Evolutionary conservation across 2,797 vertebrate species (phyloP).

Genomic region (Lycodopsis pacificus): DNA sequence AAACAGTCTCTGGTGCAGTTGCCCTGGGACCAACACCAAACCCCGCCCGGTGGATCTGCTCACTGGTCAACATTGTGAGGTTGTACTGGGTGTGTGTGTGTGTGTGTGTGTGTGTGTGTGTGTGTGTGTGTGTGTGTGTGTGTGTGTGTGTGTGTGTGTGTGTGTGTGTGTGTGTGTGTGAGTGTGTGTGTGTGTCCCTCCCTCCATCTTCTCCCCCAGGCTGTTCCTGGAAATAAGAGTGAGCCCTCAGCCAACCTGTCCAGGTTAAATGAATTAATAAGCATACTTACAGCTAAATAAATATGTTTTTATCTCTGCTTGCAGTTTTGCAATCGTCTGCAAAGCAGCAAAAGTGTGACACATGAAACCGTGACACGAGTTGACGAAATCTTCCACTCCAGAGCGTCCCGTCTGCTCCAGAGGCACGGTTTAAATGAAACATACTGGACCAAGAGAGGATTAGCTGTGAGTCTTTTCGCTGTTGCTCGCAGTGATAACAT

Average conservation of each 20-base stretch:
- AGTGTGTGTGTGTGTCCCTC: background rate
- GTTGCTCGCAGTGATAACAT: conserved; percentile 17
- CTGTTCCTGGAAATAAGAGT: conserved; percentile 34
- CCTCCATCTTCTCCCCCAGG: background rate
- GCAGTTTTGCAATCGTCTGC: background rate
- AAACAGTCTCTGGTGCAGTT: conserved; percentile 6
- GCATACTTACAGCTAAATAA: conserved; percentile 10
- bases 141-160: background rate
- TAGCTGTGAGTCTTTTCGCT: conserved; percentile 18
- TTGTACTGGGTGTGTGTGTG: conserved; percentile 1
- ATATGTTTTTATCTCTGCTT: background rate
- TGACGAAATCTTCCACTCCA: conserved; percentile 11
- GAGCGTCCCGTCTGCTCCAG: conserved; percentile 26
- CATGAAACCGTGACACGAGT: background rate
- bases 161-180: background rate
- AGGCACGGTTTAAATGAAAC: conserved; percentile 34
- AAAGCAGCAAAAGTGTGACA: background rate
- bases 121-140: background rate
- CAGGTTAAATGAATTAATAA: conserved; percentile 19
- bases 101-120: background rate
- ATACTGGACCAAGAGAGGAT: conserved; percentile 36
- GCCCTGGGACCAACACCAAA: conserved; percentile 3
- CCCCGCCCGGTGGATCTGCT: background rate
- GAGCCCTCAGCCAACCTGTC: conserved; percentile 9
- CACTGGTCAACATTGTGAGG: conserved; percentile 6